Base-by-base conservation (phyloP, 2,797 vertebrate genomes). In the Tokudaia tokunoshimensis region DNA sequence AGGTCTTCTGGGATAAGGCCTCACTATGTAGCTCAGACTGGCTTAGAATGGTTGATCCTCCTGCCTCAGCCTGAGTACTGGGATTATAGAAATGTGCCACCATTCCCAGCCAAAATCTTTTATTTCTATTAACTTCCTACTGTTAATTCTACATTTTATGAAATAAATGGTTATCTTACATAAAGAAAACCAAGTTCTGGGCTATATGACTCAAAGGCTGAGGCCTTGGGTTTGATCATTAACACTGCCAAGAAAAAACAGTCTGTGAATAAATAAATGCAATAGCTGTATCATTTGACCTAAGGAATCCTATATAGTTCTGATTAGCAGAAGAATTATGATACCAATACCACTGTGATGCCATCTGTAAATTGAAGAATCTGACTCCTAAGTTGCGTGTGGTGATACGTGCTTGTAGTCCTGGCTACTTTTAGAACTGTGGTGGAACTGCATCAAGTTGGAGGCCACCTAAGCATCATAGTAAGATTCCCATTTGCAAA, bases 291-390 rank as follows among this genome's bases (percentile, higher is more conserved):
- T 31, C 1, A 88, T 78, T 79, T 89, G 52, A 12, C n/a, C 37
- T 91, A 57, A 76, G 6, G 55, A 93, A 88, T 4, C 13, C 26
- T 61, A 57, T 26, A 6, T 65, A 84, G 81, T 19, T 89, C n/a
- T 87, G 78, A 91, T 65, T 72, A 95, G 20, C 31, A 92, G 50
- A 86, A 75, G 63, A 83, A 83, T 74, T 14, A 83, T 34, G 74
- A 91, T 4, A 34, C 24, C 26, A 78, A 70, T 78, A 88, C 76
- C 20, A 61, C 37, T 74, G 57, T n/a, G 47, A 22, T 57, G 17
- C 31, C 26, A 34, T 83, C 67, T 50, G 55, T 37, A 95, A 82
- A 79, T 0, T 41, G 50, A 92, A 81, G 67, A 80, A 55, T 19
- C 3, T 75, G 44, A 44, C 24, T 55, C n/a, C 57, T 44, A 34